These are phyloP conservation scores for Drosophila helvetica DNA, from an alignment of 2,888 invertebrate genomes.

Conservation along the genomic window DNA sequence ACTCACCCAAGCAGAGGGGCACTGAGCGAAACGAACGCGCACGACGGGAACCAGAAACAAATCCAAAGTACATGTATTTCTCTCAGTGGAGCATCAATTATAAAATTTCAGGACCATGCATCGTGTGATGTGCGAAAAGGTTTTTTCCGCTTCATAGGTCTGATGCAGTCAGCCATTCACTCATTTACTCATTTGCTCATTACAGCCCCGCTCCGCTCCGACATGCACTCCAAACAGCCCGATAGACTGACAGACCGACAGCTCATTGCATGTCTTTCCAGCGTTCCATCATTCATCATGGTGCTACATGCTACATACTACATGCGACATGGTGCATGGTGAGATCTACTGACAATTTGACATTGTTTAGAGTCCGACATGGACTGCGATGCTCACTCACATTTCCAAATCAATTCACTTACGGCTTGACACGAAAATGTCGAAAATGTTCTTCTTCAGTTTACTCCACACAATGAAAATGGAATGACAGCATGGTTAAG, in stretches of 20 bases:
- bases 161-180: conserved; percentile 27
- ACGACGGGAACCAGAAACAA: too few relatives aligned
- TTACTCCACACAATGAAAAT: neutral
- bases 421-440: neutral
- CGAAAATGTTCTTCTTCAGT: neutral
- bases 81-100: conserved; percentile 25
- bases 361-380: conserved; percentile 18
- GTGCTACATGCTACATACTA: neutral
- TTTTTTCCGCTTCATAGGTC: conserved; percentile 39
- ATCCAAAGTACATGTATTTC: neutral
- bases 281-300: neutral
- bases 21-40: neutral
- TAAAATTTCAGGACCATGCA: conserved; percentile 30
- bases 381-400: neutral
- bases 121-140: conserved; percentile 10
- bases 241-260: neutral
- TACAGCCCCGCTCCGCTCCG: neutral
- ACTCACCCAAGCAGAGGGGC: conserved; percentile 3
- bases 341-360: conserved; percentile 19
- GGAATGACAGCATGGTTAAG: neutral
- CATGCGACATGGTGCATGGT: too few relatives aligned
- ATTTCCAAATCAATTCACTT: neutral
- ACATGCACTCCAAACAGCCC: neutral
- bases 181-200: conserved; percentile 21
- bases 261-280: conserved; percentile 11